Percentiles rank a stretch among this genome's conserved stretches.
Conservation (phyloP, 2,113 vertebrate species). For the Hydropotes inermis region DNA sequence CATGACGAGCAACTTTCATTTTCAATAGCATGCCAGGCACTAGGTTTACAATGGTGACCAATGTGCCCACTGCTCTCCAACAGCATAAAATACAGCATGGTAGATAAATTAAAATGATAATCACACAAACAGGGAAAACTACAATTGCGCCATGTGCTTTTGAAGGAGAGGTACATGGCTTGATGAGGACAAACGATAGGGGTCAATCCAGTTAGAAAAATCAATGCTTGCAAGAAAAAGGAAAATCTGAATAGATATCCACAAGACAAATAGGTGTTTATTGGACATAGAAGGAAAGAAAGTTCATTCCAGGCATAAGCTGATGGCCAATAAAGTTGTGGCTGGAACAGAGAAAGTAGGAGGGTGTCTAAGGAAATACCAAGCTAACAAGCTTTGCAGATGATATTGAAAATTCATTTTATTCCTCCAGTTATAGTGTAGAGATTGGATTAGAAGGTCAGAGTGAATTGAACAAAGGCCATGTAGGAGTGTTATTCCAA, state of each 20-base stretch:
- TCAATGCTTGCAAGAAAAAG: neutral
- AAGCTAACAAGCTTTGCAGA: neutral
- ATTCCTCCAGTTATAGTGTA: neutral
- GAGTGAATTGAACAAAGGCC: neutral
- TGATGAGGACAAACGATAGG: neutral
- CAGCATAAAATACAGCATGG: neutral
- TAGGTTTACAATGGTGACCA: neutral
- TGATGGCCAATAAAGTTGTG: neutral
- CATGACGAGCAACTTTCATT: neutral
- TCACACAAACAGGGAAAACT: neutral
- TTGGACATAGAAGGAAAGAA: neutral
- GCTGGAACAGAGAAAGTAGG: neutral
- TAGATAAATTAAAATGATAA: neutral
- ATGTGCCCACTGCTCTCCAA: neutral
- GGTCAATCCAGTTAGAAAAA: neutral
- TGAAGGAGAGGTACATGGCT: neutral
- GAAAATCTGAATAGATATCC: neutral
- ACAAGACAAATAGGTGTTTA: neutral
- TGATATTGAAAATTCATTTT: neutral
- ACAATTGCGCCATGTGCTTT: neutral
- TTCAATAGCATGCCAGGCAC: neutral
- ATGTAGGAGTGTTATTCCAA: neutral
- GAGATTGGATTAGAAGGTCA: neutral
- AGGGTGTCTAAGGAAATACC: neutral
- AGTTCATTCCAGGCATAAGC: neutral